phyloP scores from a whole-genome alignment of 92 coral and sea anemone species.

The Actinostola sp. region DNA sequence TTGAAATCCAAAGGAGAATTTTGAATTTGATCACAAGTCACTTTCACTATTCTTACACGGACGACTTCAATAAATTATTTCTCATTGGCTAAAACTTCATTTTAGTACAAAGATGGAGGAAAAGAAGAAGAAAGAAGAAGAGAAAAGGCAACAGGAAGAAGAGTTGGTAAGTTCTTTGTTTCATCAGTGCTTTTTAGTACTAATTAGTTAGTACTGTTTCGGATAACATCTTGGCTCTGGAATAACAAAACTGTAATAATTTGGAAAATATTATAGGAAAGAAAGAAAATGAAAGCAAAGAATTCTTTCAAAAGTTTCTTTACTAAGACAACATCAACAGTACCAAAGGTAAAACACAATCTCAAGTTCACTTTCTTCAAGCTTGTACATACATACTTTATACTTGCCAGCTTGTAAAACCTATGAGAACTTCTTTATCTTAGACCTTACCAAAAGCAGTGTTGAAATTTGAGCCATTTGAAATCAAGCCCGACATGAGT shows the following conservation, averaged over 20 bases:
- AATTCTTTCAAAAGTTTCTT: conserved; percentile 78
- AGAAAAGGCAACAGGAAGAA: conserved; percentile 79
- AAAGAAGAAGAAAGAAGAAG: conserved; percentile 80
- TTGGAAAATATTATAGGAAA: conserved; percentile 46
- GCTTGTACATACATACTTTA: neutral
- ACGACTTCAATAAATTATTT: too few relatives aligned
- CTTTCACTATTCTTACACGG: neutral
- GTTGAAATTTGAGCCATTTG: conserved; percentile 82
- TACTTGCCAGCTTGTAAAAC: neutral
- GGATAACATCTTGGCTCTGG: too few relatives aligned
- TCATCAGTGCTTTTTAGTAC: too few relatives aligned
- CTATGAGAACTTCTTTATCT: too few relatives aligned
- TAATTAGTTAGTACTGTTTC: too few relatives aligned
- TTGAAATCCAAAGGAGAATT: neutral
- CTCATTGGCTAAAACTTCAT: conserved; percentile 1
- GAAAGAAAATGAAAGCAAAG: conserved; percentile 71
- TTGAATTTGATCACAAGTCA: neutral
- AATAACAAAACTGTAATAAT: too few relatives aligned
- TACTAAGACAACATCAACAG: conserved; percentile 52
- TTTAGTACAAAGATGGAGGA: conserved; percentile 77
- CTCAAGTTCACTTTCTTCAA: neutral
- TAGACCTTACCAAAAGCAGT: conserved; percentile 63
- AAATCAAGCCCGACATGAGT: conserved; percentile 71
- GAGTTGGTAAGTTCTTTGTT: conserved; percentile 80
- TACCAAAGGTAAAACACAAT: conserved; percentile 95